Percentiles rank a stretch among this genome's conserved stretches.
These are phyloP conservation scores for Melikaiella ostensackeni DNA, from an alignment of 2,888 invertebrate genomes.

Conservation along the genomic window DNA sequence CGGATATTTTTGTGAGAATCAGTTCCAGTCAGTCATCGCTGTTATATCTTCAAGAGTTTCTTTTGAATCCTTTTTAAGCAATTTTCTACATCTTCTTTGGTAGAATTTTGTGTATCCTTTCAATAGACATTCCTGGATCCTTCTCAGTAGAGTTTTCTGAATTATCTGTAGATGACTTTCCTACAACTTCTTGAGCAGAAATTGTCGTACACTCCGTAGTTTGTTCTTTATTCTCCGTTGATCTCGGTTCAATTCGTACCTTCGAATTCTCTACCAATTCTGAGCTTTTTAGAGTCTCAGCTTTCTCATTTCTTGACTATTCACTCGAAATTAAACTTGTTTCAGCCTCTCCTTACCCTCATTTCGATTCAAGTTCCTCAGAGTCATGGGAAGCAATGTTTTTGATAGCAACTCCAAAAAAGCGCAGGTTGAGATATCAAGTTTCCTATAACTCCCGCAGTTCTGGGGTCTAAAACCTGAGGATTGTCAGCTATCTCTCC, in stretches of 20 bases:
- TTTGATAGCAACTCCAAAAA: constrained; percentile 63
- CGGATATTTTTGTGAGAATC: constrained; percentile 67
- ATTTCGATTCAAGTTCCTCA: neutral
- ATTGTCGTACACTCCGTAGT: neutral
- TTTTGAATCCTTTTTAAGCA: neutral
- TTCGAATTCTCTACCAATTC: neutral
- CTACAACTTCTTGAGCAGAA: constrained; percentile 26
- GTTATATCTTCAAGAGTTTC: neutral
- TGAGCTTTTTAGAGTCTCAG: neutral
- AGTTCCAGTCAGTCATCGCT: no score
- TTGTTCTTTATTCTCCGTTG: neutral
- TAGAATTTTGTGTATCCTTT: no score
- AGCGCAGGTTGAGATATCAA: constrained; percentile 55
- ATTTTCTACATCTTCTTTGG: no score
- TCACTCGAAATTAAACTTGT: constrained; percentile 12
- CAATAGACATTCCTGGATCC: no score
- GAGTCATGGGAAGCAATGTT: constrained; percentile 31
- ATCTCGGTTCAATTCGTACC: neutral
- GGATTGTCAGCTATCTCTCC: constrained; percentile 72
- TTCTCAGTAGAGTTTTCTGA: no score
- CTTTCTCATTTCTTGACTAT: neutral
- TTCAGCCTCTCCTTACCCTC: constrained; percentile 45
- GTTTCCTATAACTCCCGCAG: constrained; percentile 55
- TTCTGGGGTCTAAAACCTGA: constrained; percentile 55
- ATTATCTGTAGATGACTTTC: no score